Evolutionary conservation across 2,888 invertebrate genomes (phyloP).

Genomic region (Conus canariensis): DNA sequence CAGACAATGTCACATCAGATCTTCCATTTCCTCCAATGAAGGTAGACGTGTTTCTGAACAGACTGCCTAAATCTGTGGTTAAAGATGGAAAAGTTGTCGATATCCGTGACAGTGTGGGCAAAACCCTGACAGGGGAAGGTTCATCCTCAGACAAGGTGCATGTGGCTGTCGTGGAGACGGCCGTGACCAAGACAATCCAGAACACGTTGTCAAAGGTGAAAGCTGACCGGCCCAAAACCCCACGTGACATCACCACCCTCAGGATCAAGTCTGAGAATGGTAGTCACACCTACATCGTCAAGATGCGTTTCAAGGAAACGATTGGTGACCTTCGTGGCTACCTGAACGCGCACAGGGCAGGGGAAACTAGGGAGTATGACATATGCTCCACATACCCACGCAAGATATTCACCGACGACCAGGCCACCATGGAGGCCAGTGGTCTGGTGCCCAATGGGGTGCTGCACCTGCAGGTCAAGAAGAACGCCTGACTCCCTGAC

Average conservation of each 20-base stretch:
- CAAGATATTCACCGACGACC: conserved; percentile 65
- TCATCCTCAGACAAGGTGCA: conserved; percentile 23
- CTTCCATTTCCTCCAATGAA: conserved; percentile 65
- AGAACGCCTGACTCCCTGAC: conserved; percentile 25
- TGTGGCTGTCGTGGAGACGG: conserved; percentile 44
- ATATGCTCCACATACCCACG: conserved; percentile 73
- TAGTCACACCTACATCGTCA: conserved; percentile 75
- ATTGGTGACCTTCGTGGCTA: conserved; percentile 73
- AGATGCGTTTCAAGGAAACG: conserved; percentile 76
- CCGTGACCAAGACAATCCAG: conserved; percentile 48
- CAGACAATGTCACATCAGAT: conserved; percentile 19
- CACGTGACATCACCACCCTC: conserved; percentile 73
- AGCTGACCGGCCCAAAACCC: conserved; percentile 60
- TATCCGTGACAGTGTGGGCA: conserved; percentile 70
- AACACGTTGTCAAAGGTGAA: background rate
- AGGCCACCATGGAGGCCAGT: conserved; percentile 66
- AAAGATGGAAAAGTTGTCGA: conserved; percentile 76
- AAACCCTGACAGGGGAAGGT: conserved; percentile 54
- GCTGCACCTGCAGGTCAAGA: conserved; percentile 63
- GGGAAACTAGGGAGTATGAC: conserved; percentile 59
- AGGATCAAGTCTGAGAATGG: conserved; percentile 74
- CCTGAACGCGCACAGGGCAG: conserved; percentile 63
- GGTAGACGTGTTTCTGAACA: conserved; percentile 73
- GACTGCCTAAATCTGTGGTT: conserved; percentile 73
- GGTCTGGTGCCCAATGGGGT: conserved; percentile 77